Evolutionary conservation across 1,140 invertebrate species (phyloP), one percentile per base, ranked within the genome.

Genomic region (Zaprionus vittiger): DNA sequence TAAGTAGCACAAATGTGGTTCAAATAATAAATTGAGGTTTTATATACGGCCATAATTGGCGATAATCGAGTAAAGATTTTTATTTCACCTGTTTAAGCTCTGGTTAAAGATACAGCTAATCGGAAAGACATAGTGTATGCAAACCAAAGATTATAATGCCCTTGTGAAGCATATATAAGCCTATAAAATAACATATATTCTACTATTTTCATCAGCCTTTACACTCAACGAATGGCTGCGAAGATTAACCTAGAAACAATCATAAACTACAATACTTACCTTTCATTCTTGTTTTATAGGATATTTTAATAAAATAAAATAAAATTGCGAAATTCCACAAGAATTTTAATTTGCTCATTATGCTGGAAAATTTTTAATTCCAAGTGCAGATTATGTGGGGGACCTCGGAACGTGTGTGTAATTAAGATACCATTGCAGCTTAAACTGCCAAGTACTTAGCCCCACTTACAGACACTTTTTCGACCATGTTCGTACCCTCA

Each of bases 381-480:
- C 5, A 47, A 11, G n/a, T 47, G 2, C n/a, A 47, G 41, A 47
- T 47, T 17, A 47, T 17, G 41, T n/a, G 0, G 14, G 9, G n/a
- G n/a, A 52, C 2, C 17, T 26, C 9, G 47, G 2, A 7, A 5
- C 24, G 7, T 55, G n/a, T 52, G 20, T 26, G 62, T 38, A 52
- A 52, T 52, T 52, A 52, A 24, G 47, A 22, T 52, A n/a, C 9
- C 22, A 52, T 52, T 24, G 20, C 37, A 17, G n/a, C 15, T 38
- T 65, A 26, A 55, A 26, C 20, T 17, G 31, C 49, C 49, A 55
- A 55, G 7, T 26, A 26, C 49, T 55, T 49, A 63, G 24, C 26
- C 31, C 31, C 20, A 55, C 55, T 66, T 65, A 56, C 52, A 14
- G 38, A 56, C 28, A 54, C 34, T 65, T 55, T 14, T 38, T 17